phyloP scores from a whole-genome alignment of 2,113 vertebrate genomes.

The Panthera tigris region DNA sequence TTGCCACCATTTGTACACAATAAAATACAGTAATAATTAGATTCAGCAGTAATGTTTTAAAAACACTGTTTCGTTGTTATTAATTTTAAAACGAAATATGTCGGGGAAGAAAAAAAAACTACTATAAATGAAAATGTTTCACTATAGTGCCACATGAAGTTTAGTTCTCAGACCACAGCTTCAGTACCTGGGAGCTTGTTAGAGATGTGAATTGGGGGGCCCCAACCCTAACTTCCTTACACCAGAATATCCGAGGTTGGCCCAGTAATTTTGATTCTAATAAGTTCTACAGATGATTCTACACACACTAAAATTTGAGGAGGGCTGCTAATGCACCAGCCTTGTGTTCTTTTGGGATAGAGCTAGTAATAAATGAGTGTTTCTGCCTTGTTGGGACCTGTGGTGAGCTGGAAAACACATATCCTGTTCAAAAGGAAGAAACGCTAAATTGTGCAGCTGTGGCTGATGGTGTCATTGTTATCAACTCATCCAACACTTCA shows the following conservation, averaged over 20 bases:
- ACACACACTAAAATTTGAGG: not conserved
- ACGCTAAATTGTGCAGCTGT: not conserved
- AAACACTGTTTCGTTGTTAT: not conserved
- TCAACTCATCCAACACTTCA: not conserved
- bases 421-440: not conserved
- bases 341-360: not conserved
- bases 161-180: not conserved
- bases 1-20: not conserved
- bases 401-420: not conserved
- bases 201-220: not conserved
- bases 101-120: not conserved
- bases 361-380: not conserved
- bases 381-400: not conserved
- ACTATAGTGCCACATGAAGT: not conserved
- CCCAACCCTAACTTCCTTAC: not conserved
- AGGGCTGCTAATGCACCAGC: not conserved
- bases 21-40: not conserved
- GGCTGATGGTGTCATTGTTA: not conserved
- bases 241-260: not conserved
- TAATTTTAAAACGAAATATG: slow-evolving; percentile 12
- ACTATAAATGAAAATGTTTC: not conserved
- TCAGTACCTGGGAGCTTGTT: not conserved
- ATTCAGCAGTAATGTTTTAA: not conserved
- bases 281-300: not conserved
- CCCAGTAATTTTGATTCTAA: not conserved